Base-by-base conservation (phyloP, 2,797 vertebrate species). In the Tokudaia muenninki region DNA sequence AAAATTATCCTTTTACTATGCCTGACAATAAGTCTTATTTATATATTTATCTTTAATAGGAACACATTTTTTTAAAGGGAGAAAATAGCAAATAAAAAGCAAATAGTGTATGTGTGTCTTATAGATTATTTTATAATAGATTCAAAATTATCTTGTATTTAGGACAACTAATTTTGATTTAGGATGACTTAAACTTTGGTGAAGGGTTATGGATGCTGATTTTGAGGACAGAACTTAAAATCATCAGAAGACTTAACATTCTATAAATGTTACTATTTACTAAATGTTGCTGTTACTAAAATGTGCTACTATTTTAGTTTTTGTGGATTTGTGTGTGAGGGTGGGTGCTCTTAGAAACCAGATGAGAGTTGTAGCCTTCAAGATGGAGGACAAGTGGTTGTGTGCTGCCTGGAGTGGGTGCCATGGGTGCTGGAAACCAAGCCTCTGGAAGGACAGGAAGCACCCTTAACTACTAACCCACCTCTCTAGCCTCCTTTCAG, bases 101-200 rank as follows among this genome's bases (percentile, higher is more conserved):
- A 80, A 57, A 37, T 84, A 65, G 10, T 63, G 0, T 95, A n/a
- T 84, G 17, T 86, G 59, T 93, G 24, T 87, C 94, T 78, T 74
- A 0, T 91, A 82, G 13, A 65, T 95, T 93, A 96, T 93, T 91
- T 96, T 90, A 93, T 57, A 81, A 16, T 70, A 77, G 67, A 74
- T 52, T 55, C 63, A 92, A 94, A 94, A 86, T 90, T 92, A 82
- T 87, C 92, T 91, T 52, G 94, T 87, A 78, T 84, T 95, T 95
- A 92, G 72, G n/a, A 77, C 92, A 95, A 80, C 80, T 93, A 92
- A 84, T 21, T 97, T 96, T 86, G 59, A 84, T 91, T 94, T 72
- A 87, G 57, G n/a, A 52, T 89, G 19, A 87, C 55, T 94, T 91
- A 88, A 94, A 92, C 65, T 92, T 81, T 87, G 41, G 57, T 94